Evolutionary conservation across 2,797 vertebrate genomes (phyloP).

Genomic region (Mormyrus proboscirostris): DNA sequence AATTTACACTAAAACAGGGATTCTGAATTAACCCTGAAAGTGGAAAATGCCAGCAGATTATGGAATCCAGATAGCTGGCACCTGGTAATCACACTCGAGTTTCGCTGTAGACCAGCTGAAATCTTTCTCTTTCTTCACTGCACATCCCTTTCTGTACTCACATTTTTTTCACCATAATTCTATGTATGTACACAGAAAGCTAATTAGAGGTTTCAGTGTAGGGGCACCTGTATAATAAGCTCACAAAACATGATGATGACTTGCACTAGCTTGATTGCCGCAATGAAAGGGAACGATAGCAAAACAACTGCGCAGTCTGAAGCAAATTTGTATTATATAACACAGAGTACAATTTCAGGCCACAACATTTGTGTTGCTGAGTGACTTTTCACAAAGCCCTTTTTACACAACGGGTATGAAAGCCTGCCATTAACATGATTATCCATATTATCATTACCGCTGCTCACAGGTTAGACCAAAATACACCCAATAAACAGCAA

Average conservation of each 20-base stretch:
- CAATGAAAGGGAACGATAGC: slow-evolving; percentile 41
- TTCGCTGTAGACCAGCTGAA: not conserved
- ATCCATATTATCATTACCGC: slow-evolving; percentile 15
- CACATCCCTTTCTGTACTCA: not conserved
- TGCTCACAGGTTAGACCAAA: not conserved
- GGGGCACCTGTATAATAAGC: slow-evolving; percentile 35
- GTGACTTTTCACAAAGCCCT: not conserved
- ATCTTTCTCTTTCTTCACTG: not conserved
- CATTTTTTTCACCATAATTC: not conserved
- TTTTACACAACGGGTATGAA: slow-evolving; percentile 7
- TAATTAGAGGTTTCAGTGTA: slow-evolving; percentile 36
- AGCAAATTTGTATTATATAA: slow-evolving; percentile 49
- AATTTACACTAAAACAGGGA: slow-evolving; percentile 31
- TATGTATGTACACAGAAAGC: slow-evolving; percentile 32
- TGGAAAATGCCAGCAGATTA: slow-evolving; percentile 16
- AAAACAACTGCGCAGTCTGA: slow-evolving; percentile 34
- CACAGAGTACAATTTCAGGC: slow-evolving; percentile 34
- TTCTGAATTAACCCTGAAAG: slow-evolving; percentile 29
- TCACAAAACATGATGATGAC: slow-evolving; percentile 35
- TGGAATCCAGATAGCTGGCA: not conserved
- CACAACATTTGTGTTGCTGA: slow-evolving; percentile 13
- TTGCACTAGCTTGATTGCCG: slow-evolving; percentile 1
- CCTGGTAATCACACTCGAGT: slow-evolving; percentile 7
- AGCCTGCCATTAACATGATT: not conserved
- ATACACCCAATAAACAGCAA: not conserved